A percentile compares a stretch with the other conserved stretches of the same genome.
phyloP scores from a whole-genome alignment of 2,888 invertebrate genomes.

The Luffia ferchaultella region DNA sequence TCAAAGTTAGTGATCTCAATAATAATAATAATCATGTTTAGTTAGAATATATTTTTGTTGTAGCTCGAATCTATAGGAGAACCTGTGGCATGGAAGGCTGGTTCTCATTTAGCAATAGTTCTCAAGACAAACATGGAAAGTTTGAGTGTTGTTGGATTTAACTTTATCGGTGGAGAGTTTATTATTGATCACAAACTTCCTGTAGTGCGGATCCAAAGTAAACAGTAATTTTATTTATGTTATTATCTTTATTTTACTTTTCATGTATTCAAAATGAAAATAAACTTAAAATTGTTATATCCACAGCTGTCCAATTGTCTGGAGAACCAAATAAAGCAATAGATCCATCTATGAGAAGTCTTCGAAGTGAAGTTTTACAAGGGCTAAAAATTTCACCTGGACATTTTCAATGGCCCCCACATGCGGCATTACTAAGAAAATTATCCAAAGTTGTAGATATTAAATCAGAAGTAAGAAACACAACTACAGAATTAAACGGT shows the following conservation, averaged over 20 bases:
- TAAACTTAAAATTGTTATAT: too few relatives aligned
- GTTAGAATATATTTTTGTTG: constrained; percentile 20
- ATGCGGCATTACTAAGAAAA: constrained; percentile 48
- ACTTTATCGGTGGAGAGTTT: constrained; percentile 75
- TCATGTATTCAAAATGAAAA: not conserved
- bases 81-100: constrained; percentile 81
- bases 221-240: constrained; percentile 15
- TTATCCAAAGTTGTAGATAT: constrained; percentile 54
- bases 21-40: too few relatives aligned
- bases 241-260: not conserved
- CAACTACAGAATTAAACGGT: constrained; percentile 44
- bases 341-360: constrained; percentile 52
- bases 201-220: constrained; percentile 81
- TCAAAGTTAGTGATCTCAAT: too few relatives aligned
- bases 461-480: constrained; percentile 37
- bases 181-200: constrained; percentile 81
- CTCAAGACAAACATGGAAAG: constrained; percentile 80
- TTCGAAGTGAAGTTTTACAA: constrained; percentile 46
- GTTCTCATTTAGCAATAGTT: constrained; percentile 76
- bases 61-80: constrained; percentile 83
- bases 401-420: constrained; percentile 46
- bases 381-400: constrained; percentile 30
- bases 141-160: constrained; percentile 75
- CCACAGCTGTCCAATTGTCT: constrained; percentile 45
- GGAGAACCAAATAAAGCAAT: constrained; percentile 55